Base-by-base conservation (phyloP, 2,888 invertebrate species). In the Diaperis boleti region DNA sequence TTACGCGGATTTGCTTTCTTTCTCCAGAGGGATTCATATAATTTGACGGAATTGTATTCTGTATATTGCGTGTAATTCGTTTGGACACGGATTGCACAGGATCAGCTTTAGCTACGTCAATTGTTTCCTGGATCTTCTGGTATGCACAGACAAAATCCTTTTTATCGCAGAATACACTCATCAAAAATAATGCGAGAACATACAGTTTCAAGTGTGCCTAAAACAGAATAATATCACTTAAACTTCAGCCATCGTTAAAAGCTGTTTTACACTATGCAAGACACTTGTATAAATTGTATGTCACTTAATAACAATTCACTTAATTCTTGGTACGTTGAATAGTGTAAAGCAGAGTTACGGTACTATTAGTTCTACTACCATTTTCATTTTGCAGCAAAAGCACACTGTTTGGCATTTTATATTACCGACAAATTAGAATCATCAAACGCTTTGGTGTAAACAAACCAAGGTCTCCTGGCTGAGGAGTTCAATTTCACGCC, bases 31-130 rank as follows among this genome's bases (percentile, higher is more conserved):
- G 62, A 62, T 62, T 42, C 56, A 26, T 18, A 57, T 62, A 62
- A 62, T 62, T 57, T 57, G 26, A 18, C 20, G 44, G 50, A 50
- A 62, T 59, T 59, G 59, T 62, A 31, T 55, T 52, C 55, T 44
- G 61, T 47, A 29, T 55, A 56, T 62, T 49, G 50, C 62, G 54
- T 18, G 62, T 56, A 56, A 62, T 62, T 62, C 54, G 50, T 59
- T 59, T 44, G 50, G 63, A 56, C 49, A 31, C 49, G 50, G 56
- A 56, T 56, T 33, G 13, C 13, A 33, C 14, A 13, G 60, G n/a
- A 31, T 44, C 42, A 13, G 47, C 29, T 31, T 13, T 11, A 56
- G 37, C 60, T 20, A n/a, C 41, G 55, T 61, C 41, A 55, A 61
- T 61, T 55, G 20, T 29, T 18, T 14, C 29, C 14, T 42, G n/a